Base-by-base conservation (phyloP, 2,888 invertebrate species). In the Silvanus unidentatus region DNA sequence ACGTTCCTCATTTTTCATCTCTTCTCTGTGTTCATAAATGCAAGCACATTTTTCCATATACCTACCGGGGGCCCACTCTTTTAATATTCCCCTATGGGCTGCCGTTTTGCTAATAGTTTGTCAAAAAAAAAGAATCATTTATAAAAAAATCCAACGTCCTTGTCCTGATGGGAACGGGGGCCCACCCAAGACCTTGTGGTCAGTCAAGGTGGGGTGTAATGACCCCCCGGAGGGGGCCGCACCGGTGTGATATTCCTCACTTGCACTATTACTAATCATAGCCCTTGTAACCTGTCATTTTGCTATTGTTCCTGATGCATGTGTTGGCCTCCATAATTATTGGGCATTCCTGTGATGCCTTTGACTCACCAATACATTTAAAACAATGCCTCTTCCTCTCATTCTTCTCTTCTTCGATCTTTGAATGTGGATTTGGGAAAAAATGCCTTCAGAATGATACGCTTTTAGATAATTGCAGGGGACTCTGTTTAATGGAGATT, bases 101-200 rank as follows among this genome's bases (percentile, higher is more conserved):
- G 22, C 22, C 8, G 8, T 22, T 22, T 22, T 8, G 22, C 22
- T 5, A 22, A 22, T 22, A 22, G 22, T 3, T 22, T 32, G 3
- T 32, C 32, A 5, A 8, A 4, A 8, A 8, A 32, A 32, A 12
- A 32, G n/a, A 22, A 1, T 27, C 27, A 29, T 28, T n/a, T 10
- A 11, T 40, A 42, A 45, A 48, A 42, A 40, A 35, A 35, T 11
- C 10, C 27, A 43, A 45, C 45, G 45, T 10, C 45, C 45, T 48
- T 48, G 48, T 28, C 29, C 27, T n/a, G n/a, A n/a, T n/a, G 10
- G 39, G 43, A 43, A 45, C 51, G 51, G 42, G 35, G 44, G 53
- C 47, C 55, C 55, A 56, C 55, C 55, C 55, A 56, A 51, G 49
- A 50, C 48, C 40, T 49, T 56, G 54, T 46, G 56, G 56, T 56